Base-by-base conservation (phyloP, 2,113 vertebrate species). In the Cottus gobio region DNA sequence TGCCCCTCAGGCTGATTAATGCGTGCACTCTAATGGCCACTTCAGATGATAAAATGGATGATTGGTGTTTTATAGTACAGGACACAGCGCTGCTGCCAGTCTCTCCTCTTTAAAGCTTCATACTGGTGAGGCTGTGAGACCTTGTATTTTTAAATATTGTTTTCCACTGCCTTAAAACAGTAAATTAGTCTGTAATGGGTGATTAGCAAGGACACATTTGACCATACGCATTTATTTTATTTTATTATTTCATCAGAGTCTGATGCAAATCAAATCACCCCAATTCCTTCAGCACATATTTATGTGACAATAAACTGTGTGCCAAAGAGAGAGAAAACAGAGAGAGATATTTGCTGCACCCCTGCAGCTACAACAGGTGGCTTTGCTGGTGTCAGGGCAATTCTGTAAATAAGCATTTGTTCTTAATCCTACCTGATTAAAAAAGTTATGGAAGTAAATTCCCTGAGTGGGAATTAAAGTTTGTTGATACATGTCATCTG, bases 31-130 rank as follows among this genome's bases (percentile, higher is more conserved):
- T 91, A 92, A 94, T 87, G 88, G 88, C 87, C 90, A 90, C 88
- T 92, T 88, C 85, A 89, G 77, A 91, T 71, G 87, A 87, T 91
- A 89, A 90, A 93, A 94, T 68, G 82, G 86, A 93, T 90, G 92
- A 91, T 84, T 91, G 85, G 85, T 89, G 88, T 86, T 90, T 89
- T 70, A 73, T 78, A 64, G 79, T 22, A 48, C 44, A 77, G 76
- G 56, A 83, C 24, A 18, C 66, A 62, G n/a, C n/a, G 64, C 85
- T 61, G 85, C 82, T 62, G 69, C 64, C 4, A 6, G 52, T 72
- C 71, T 77, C 69, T 67, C 26, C 80, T 76, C 16, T 88, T 68
- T 66, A 60, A 72, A 90, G 75, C 76, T 58, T 5, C 16, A 65
- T 42, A 34, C 69, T 22, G 11, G n/a, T 16, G 5, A 56, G n/a